Base-by-base conservation (phyloP, 2,888 invertebrate genomes). In the Lycaena phlaeas region DNA sequence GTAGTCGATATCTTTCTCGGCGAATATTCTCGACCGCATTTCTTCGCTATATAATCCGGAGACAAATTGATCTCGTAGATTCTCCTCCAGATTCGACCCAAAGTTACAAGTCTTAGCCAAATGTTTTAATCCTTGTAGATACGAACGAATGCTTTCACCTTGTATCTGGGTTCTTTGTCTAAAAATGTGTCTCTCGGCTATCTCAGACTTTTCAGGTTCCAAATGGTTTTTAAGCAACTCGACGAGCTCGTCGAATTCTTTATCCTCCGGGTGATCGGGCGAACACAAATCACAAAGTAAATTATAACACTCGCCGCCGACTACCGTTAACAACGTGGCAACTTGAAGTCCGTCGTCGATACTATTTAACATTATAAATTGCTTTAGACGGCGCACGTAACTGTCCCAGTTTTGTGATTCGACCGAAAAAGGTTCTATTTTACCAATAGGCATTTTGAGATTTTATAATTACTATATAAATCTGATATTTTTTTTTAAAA, bases 1-100 rank as follows among this genome's bases (percentile, higher is more conserved):
- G 41, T 54, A 57, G 14, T 49, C 37, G 1, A 58, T 15, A 1
- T 43, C 41, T 14, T 36, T 42, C 31, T 56, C 59, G 1, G 56
- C 53, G 30, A 60, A 61, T 4, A 61, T 38, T 14, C 56, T 38
- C 2, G 51, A 50, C 10, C 56, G 30, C 56, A 58, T 56, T 1
- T 40, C 51, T 5, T 56, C 54, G n/a, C 27, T 29, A n/a, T n/a
- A n/a, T n/a, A n/a, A n/a, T 11, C 29, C 28, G 17, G 38, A 41
- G 29, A 37, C 41, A 14, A 38, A 38, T 31, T 42, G 42, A 14
- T 41, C 44, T 18, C 27, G 29, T 12, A 40, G 30, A 30, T 40
- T 40, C 9, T 34, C 40, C n/a, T 43, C 31, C 5, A 54, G 29
- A 1, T 28, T 34, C 1, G 14, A 17, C 4, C 50, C 48, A 27